Evolutionary conservation across 1,140 invertebrate genomes (phyloP).

Genomic region (Gyrodactylus salaris): DNA sequence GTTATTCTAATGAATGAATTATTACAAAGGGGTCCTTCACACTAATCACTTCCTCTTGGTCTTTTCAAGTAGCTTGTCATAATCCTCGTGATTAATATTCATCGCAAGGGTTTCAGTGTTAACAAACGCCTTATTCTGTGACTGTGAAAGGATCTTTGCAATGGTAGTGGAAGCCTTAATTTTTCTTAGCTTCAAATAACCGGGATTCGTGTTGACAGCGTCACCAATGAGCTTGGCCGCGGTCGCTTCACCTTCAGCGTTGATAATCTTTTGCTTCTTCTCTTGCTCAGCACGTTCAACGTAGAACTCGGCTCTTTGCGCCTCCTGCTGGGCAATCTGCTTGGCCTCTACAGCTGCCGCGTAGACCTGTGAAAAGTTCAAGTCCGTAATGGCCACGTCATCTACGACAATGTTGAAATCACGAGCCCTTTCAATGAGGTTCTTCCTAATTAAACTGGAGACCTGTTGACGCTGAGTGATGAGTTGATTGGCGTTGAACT

Average conservation of each 20-base stretch:
- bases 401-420: constrained; percentile 96
- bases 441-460: constrained; percentile 51
- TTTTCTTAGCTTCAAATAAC: constrained; percentile 82
- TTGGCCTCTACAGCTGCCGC: constrained; percentile 97
- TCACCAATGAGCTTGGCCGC: constrained; percentile 57
- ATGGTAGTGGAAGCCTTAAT: constrained; percentile 84
- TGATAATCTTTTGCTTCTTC: constrained; percentile 91
- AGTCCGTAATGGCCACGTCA: constrained; percentile 93
- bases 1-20: too few relatives aligned
- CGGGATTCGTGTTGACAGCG: constrained; percentile 65
- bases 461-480: constrained; percentile 92
- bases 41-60: neutral
- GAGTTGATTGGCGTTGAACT: constrained; percentile 93
- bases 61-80: neutral
- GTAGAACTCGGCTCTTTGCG: constrained; percentile 78
- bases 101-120: neutral
- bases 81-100: neutral
- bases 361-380: constrained; percentile 93
- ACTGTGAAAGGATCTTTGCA: constrained; percentile 31
- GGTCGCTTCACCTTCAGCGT: constrained; percentile 95
- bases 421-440: constrained; percentile 66
- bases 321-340: constrained; percentile 92
- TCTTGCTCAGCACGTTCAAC: constrained; percentile 91
- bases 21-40: too few relatives aligned
- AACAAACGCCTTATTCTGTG: neutral